Evolutionary conservation across 2,797 vertebrate species (phyloP).

Genomic region (Eidolon dupreanum): DNA sequence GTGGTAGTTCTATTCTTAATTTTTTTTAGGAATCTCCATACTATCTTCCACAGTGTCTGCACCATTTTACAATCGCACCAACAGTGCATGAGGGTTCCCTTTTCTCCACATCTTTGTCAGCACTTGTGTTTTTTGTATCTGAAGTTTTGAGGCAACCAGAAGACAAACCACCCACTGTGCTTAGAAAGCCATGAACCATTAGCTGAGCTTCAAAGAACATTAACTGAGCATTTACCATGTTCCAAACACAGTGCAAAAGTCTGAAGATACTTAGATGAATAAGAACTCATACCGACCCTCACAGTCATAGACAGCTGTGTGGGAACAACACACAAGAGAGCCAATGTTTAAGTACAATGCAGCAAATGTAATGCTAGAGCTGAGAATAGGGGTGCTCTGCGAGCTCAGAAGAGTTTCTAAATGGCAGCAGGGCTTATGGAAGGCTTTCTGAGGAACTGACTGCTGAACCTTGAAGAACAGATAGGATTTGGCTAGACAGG

Average conservation of each 20-base stretch:
- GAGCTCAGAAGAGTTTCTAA: background rate
- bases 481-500: background rate
- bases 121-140: no score
- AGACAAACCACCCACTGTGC: background rate
- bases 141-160: background rate
- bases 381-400: background rate
- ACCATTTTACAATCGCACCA: no score
- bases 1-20: no score
- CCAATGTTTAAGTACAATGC: background rate
- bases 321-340: background rate
- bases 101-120: no score
- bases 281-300: background rate
- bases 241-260: background rate
- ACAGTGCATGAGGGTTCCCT: no score
- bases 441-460: background rate
- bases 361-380: background rate
- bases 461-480: background rate
- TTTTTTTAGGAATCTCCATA: no score
- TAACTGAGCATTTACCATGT: background rate
- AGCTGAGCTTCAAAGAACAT: background rate
- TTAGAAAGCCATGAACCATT: background rate
- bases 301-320: background rate
- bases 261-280: background rate
- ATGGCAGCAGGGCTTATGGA: background rate
- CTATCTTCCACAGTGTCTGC: no score